A percentile compares a stretch with the other conserved stretches of the same genome.
Evolutionary conservation across 2,888 invertebrate species (phyloP).

Genomic region (Dolichopus griseipennis): DNA sequence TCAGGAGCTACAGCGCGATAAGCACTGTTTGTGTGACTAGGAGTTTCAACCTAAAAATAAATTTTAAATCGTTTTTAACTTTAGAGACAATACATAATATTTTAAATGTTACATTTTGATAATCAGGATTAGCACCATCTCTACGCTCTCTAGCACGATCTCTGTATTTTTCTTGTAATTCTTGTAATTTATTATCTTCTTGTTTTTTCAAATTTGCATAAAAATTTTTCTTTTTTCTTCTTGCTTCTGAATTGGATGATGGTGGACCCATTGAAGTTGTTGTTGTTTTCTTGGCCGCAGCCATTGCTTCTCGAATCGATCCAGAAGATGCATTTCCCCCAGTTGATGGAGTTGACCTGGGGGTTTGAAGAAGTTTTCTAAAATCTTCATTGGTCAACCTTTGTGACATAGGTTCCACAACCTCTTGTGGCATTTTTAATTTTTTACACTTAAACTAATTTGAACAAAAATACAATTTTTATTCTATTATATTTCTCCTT

Average conservation of each 20-base stretch:
- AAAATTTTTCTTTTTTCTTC: conserved; percentile 88
- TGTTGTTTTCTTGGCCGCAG: conserved; percentile 26
- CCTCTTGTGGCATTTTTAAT: conserved; percentile 19
- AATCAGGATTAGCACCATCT: conserved; percentile 74
- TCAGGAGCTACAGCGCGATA: conserved; percentile 91
- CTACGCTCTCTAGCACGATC: conserved; percentile 85
- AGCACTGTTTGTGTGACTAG: conserved; percentile 44
- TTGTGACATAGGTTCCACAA: conserved; percentile 53
- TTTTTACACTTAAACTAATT: not conserved
- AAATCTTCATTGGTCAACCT: conserved; percentile 95
- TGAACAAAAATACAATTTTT: too few species aligned
- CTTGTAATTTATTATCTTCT: conserved; percentile 90
- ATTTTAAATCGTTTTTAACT: not conserved
- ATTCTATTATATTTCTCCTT: too few species aligned
- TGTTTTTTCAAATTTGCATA: conserved; percentile 91
- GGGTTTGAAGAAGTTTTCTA: conserved; percentile 90
- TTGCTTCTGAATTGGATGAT: conserved; percentile 61
- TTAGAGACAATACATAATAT: not conserved
- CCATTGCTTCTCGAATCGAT: conserved; percentile 60
- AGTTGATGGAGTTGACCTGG: conserved; percentile 57
- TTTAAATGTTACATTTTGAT: conserved; percentile 50
- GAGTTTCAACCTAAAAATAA: conserved; percentile 52
- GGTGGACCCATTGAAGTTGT: conserved; percentile 42
- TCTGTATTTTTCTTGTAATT: conserved; percentile 86
- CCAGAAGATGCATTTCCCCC: conserved; percentile 39